Evolutionary conservation across 2,113 vertebrate species (phyloP), one percentile per base, ranked within the genome.

Genomic region (Nansenia antarctica): DNA sequence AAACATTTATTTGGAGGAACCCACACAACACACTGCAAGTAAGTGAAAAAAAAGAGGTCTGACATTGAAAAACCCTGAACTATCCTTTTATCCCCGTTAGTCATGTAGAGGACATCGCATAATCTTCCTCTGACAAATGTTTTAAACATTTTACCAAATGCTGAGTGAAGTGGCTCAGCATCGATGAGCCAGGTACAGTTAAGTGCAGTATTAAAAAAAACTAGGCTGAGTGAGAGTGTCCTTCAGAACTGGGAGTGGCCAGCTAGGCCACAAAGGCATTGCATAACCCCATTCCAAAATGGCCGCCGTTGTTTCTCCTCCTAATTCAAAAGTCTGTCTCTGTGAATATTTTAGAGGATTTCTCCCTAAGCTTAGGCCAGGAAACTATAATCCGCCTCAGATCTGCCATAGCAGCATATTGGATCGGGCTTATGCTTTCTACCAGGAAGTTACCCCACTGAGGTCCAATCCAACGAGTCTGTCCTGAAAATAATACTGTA

Each of bases 291-390:
- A 77, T 84, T n/a, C n/a, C 76, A 87, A 79, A 83, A 81, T 65
- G 69, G 55, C 85, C 65, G 55, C 85, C 65, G 76, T 88, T 89
- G 84, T 89, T 86, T 83, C 77, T 73, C 77, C 76, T 76, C 66
- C 81, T 86, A 89, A 88, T 89, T 84, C 79, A 62, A 30, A 76
- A 61, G 73, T 79, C 74, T 69, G 79, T 83, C 81, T 71, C 75
- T 85, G 82, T 83, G 82, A 86, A 90, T 86, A 86, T 86, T 86
- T 61, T 71, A 86, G 89, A 84, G 84, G 85, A 87, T 90, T n/a
- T 89, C 80, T 79, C 73, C 72, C 69, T 66, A 62, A 79, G 85
- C 82, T 87, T 90, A 82, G 83, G 79, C 73, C 75, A 86, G 84
- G 82, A 88, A 76, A 80, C 86, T 73, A 74, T 87, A 88, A 90